Conservation (phyloP, 1,140 invertebrate species). For the Elysia chlorotica region DNA sequence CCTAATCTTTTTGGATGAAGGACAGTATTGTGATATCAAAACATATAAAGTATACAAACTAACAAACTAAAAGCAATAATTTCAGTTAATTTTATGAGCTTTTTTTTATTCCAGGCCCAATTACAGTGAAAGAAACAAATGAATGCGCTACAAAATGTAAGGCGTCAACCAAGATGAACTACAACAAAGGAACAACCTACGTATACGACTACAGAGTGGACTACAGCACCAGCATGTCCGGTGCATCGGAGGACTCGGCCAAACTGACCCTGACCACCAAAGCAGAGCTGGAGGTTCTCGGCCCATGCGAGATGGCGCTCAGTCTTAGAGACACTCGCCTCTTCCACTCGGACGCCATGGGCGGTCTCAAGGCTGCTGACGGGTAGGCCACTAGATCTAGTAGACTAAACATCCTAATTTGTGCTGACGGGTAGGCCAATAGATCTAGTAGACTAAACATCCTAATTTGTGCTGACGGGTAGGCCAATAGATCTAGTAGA, state of each 20-base stretch:
- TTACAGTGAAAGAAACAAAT: too few relatives aligned
- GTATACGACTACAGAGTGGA: not conserved
- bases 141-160: too few relatives aligned
- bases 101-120: too few relatives aligned
- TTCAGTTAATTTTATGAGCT: too few relatives aligned
- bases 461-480: not conserved
- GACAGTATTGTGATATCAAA: too few relatives aligned
- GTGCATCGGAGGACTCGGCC: not conserved
- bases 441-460: not conserved
- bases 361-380: not conserved
- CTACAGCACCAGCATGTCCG: not conserved
- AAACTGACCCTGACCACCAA: too few relatives aligned
- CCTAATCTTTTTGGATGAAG: too few relatives aligned
- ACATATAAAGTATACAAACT: too few relatives aligned
- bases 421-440: not conserved
- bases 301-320: constrained; percentile 70
- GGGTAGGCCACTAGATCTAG: not conserved
- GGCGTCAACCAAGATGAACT: constrained; percentile 17
- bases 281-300: too few relatives aligned
- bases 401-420: not conserved
- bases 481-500: too few relatives aligned
- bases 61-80: too few relatives aligned
- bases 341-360: not conserved
- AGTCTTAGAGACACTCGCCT: constrained; percentile 48
- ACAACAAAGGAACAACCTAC: not conserved